phyloP scores from a whole-genome alignment of 2,113 vertebrate species.

The Urocitellus parryii region DNA sequence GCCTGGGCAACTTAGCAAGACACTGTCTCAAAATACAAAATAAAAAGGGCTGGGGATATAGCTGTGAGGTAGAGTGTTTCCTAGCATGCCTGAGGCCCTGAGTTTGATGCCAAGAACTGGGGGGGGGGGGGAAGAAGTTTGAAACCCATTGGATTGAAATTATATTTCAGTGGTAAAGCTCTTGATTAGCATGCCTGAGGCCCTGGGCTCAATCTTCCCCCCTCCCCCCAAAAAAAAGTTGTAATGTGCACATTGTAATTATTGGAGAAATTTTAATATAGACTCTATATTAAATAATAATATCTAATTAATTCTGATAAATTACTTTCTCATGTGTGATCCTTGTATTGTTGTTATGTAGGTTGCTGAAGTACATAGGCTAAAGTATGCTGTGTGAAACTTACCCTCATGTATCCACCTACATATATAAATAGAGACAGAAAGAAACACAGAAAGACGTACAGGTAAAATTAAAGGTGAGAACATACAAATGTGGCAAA shows the following conservation, averaged over 20 bases:
- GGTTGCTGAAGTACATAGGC: not conserved
- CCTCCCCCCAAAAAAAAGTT: too few relatives aligned
- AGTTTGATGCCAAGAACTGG: too few relatives aligned
- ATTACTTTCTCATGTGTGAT: not conserved
- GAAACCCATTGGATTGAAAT: too few relatives aligned
- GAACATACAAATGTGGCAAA: not conserved
- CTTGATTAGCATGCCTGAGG: too few relatives aligned
- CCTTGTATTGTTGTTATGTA: not conserved
- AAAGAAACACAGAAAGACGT: not conserved
- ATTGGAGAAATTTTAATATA: not conserved
- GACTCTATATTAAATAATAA: not conserved
- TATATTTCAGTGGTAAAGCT: too few relatives aligned
- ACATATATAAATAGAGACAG: not conserved
- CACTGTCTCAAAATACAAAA: too few relatives aligned
- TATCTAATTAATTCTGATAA: not conserved
- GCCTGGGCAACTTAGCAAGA: too few relatives aligned
- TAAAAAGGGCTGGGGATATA: too few relatives aligned
- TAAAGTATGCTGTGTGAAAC: not conserved
- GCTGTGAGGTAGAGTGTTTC: too few relatives aligned
- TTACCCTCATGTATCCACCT: not conserved
- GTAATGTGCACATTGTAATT: not conserved
- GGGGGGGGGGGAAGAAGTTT: too few relatives aligned
- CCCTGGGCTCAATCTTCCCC: too few relatives aligned
- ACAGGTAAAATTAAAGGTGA: not conserved
- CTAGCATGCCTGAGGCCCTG: too few relatives aligned